Evolutionary conservation across 1,140 invertebrate species (phyloP).

Genomic region (Maconellicoccus hirsutus): DNA sequence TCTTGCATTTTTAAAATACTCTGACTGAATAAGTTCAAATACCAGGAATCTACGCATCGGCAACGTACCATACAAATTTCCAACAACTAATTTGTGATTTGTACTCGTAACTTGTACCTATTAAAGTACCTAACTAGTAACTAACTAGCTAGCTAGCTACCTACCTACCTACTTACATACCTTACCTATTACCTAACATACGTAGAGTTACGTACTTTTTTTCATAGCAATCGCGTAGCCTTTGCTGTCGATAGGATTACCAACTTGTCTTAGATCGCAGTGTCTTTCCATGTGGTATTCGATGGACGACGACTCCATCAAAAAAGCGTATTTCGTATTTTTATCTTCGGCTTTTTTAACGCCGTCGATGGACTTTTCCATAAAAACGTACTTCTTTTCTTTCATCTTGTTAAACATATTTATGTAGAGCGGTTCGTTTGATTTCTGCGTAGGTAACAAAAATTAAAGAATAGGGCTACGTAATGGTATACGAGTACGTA

Average conservation of each 20-base stretch:
- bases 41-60: constrained; percentile 8
- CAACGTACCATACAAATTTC: no score
- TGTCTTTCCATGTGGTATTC: constrained; percentile 84
- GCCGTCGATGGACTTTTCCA: constrained; percentile 65
- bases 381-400: constrained; percentile 66
- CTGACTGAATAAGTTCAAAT: constrained; percentile 51
- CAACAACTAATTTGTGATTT: not conserved
- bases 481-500: no score
- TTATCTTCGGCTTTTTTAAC: constrained; percentile 71
- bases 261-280: constrained; percentile 81
- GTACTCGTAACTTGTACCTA: not conserved
- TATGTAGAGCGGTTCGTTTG: no score
- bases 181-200: not conserved
- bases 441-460: constrained; percentile 32
- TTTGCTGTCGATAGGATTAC: constrained; percentile 79
- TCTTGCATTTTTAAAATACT: constrained; percentile 86
- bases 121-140: no score
- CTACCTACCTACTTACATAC: no score
- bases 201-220: not conserved
- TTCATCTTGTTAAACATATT: constrained; percentile 73
- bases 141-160: no score
- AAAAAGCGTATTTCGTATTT: constrained; percentile 77
- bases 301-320: constrained; percentile 88
- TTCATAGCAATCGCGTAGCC: constrained; percentile 82
- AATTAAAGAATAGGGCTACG: not conserved